Percentiles rank a stretch among this genome's conserved stretches.
Evolutionary conservation across 2,113 vertebrate species (phyloP).

Genomic region (Tautogolabrus adspersus): DNA sequence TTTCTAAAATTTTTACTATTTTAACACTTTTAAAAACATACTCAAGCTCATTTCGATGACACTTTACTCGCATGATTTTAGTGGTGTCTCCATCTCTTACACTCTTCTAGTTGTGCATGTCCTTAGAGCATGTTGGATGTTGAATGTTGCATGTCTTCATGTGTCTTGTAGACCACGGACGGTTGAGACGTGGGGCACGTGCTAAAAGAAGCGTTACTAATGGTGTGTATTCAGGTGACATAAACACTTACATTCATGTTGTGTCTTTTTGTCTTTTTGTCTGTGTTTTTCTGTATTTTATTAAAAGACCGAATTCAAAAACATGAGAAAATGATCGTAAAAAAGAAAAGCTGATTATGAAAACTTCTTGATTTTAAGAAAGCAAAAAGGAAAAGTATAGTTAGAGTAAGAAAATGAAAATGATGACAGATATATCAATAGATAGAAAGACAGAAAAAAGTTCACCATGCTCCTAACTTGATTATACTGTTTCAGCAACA

Average conservation of each 20-base stretch:
- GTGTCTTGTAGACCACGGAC: constrained; percentile 59
- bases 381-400: too few species aligned
- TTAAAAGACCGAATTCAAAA: too few species aligned
- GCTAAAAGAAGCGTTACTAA: accelerated
- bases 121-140: constrained; percentile 47
- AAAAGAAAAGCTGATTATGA: too few species aligned
- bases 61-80: too few species aligned
- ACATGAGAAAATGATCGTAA: too few species aligned
- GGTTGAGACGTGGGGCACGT: constrained; percentile 14
- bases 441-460: not conserved
- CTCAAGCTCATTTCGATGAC: too few species aligned
- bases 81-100: not conserved
- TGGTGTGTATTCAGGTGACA: constrained; percentile 19
- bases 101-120: constrained; percentile 27
- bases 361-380: too few species aligned
- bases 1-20: too few species aligned
- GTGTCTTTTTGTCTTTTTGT: not conserved
- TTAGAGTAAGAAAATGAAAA: too few species aligned
- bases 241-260: constrained; percentile 1
- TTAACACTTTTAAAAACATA: too few species aligned
- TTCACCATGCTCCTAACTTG: not conserved
- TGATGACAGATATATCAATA: not conserved
- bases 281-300: not conserved
- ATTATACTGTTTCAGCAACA: constrained; percentile 13
- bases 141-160: constrained; percentile 63